Evolutionary conservation across 1,140 invertebrate genomes (phyloP), one percentile per base, ranked within the genome.

Genomic region (Nymphalis io): DNA sequence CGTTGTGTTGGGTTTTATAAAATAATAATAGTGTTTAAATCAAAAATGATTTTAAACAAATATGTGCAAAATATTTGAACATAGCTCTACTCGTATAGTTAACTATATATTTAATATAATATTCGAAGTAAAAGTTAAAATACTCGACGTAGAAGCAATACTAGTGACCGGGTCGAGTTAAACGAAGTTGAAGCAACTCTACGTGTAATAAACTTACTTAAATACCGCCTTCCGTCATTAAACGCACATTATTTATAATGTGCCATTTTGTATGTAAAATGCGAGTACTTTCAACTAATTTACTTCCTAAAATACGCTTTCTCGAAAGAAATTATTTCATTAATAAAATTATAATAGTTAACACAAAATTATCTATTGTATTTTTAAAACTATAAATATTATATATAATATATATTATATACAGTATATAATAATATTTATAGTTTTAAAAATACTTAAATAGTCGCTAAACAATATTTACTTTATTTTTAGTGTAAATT

Each of bases 211-310:
- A 51, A 23, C 12, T 55, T 23, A 21, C 21, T 21, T 55, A 55
- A 55, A 15, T 13, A 1, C 4, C 51, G 23, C 13, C 51, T 55
- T 55, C 51, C 51, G 51, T 27, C 51, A 27, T 55, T 33, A 55
- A 23, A 27, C 23, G 15, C 51, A 55, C 46, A 51, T 20, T 51
- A 51, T 23, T 55, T 23, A 27, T 27, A 55, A 55, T 55, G 23
- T 16, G 21, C 20, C 20, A 27, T 27, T 55, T 55, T 23, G 13
- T 55, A 55, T 27, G 51, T 21, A 55, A 23, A 27, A 55, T 55
- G 51, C 18, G 13, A 55, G 51, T 55, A 55, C 20, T 55, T 55
- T 55, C 23, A 27, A 15, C 27, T 55, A 27, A 55, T 55, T 55
- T 4, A 27, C 51, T 55, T 55, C 51, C 51, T 55, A 23, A 15